These are phyloP conservation scores for Nomada ferruginata DNA, from an alignment of 2,888 invertebrate genomes.

Conservation along the genomic window DNA sequence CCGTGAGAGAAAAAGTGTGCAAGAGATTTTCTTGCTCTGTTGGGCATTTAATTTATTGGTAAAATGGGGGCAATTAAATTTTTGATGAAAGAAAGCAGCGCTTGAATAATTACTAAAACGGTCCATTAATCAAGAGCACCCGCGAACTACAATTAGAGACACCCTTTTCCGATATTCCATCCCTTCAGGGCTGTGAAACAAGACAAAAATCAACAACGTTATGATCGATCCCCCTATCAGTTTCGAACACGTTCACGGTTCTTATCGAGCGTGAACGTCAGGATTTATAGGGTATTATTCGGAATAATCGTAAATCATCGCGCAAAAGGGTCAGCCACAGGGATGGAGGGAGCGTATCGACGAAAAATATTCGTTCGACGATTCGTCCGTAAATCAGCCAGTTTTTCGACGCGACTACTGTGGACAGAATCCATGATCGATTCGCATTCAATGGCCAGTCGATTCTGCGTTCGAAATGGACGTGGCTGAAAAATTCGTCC, in stretches of 20 bases:
- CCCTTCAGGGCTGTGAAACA: too few relatives aligned
- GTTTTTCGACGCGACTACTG: constrained; percentile 27
- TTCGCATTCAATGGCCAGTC: constrained; percentile 50
- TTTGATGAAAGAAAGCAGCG: too few relatives aligned
- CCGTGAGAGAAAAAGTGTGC: too few relatives aligned
- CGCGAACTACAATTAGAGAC: too few relatives aligned
- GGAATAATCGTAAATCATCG: constrained; percentile 55
- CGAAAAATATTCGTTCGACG: constrained; percentile 41
- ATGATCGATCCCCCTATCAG: constrained; percentile 25
- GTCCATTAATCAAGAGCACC: too few relatives aligned
- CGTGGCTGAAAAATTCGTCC: too few relatives aligned
- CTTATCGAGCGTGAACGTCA: constrained; percentile 18
- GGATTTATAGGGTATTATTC: constrained; percentile 50
- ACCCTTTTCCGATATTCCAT: too few relatives aligned
- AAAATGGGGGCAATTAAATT: too few relatives aligned
- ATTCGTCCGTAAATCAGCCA: constrained; percentile 58
- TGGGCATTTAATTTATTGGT: too few relatives aligned
- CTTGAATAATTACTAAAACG: too few relatives aligned
- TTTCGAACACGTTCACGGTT: not conserved
- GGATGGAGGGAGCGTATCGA: not conserved
- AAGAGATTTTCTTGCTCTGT: too few relatives aligned
- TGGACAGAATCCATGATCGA: constrained; percentile 37
- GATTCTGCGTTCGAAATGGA: constrained; percentile 16
- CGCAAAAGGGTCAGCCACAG: not conserved
- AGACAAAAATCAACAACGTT: not conserved